phyloP scores from a whole-genome alignment of 2,888 invertebrate genomes.

The Microplitis deprimator region DNA sequence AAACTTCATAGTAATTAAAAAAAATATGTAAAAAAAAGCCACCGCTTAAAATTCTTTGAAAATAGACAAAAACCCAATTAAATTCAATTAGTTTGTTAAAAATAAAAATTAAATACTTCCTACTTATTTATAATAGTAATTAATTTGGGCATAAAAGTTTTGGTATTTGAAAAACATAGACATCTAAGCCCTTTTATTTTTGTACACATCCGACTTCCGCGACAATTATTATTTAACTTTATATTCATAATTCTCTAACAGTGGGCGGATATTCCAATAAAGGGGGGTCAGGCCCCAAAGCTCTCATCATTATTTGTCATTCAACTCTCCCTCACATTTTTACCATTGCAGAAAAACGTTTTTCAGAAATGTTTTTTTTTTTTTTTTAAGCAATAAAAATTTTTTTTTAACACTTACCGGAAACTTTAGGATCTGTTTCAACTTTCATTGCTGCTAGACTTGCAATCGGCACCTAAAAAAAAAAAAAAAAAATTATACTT shows the following conservation, averaged over 20 bases:
- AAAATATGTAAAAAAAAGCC: not conserved
- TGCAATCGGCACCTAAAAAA: constrained; percentile 69
- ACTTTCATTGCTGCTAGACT: constrained; percentile 69
- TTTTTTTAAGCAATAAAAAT: not conserved
- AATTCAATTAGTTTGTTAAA: not conserved
- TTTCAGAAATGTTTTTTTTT: constrained; percentile 16
- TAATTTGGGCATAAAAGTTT: not conserved
- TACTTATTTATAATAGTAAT: not conserved
- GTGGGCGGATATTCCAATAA: constrained; percentile 72
- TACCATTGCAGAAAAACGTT: constrained; percentile 4
- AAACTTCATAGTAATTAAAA: not conserved
- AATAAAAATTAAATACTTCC: constrained; percentile 9
- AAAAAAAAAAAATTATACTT: constrained; percentile 51
- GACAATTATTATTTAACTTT: constrained; percentile 60
- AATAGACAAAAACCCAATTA: not conserved
- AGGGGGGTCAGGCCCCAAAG: constrained; percentile 59
- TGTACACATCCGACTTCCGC: constrained; percentile 53
- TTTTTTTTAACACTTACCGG: constrained; percentile 63
- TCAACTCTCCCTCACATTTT: constrained; percentile 35
- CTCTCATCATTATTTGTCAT: constrained; percentile 29
- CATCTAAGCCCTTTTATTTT: constrained; percentile 41
- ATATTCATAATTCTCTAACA: constrained; percentile 63
- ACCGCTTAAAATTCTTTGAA: not conserved
- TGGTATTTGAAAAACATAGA: constrained; percentile 31
- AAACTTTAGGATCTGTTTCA: constrained; percentile 70